phyloP scores from a whole-genome alignment of 2,888 invertebrate species.

The Sarcophaga variegata region DNA sequence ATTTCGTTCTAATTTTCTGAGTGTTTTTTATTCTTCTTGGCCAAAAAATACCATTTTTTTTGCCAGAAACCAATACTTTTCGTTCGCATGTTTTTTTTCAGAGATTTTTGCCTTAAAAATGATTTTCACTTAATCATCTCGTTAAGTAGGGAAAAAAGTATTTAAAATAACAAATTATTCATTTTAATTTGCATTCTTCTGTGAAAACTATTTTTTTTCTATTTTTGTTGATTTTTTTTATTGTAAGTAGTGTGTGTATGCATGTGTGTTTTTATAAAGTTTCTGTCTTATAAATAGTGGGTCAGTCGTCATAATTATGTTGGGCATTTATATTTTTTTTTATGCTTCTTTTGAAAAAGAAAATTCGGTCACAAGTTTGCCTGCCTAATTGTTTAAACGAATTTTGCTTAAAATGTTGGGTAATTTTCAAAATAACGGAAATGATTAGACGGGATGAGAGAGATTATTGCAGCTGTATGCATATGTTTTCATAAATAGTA shows the following conservation, averaged over 20 bases:
- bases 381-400: constrained; percentile 10
- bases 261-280: constrained; percentile 47
- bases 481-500: background rate
- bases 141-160: constrained; percentile 41
- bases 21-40: no score
- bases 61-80: background rate
- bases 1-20: background rate
- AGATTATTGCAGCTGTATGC: background rate
- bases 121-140: constrained; percentile 50
- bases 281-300: constrained; percentile 45
- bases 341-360: background rate
- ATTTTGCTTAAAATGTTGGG: background rate
- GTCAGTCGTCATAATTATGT: constrained; percentile 52
- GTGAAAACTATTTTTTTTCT: constrained; percentile 9
- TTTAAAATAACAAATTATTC: constrained; percentile 10
- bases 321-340: background rate
- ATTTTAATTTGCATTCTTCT: constrained; percentile 22
- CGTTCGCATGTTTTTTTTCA: background rate
- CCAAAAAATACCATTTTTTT: no score
- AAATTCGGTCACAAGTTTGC: constrained; percentile 29
- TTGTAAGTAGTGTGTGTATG: constrained; percentile 4
- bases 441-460: background rate
- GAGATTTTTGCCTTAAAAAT: constrained; percentile 3
- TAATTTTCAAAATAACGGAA: constrained; percentile 9
- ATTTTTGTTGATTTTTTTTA: background rate